A percentile compares a stretch with the other conserved stretches of the same genome.
phyloP scores from a whole-genome alignment of 2,113 vertebrate genomes.

The Cinclus mexicanus region DNA sequence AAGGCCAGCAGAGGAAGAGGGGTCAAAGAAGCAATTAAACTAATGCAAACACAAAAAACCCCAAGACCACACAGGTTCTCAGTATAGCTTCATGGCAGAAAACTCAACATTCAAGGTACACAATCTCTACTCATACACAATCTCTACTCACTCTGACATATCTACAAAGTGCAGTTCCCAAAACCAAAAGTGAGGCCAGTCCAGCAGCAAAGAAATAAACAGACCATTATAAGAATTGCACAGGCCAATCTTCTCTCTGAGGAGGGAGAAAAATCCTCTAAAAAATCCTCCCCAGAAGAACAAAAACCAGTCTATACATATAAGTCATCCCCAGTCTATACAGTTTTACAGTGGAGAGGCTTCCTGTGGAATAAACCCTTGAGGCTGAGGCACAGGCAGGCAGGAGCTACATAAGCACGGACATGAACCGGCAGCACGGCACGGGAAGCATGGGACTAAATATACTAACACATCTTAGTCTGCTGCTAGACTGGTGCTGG shows the following conservation, averaged over 20 bases:
- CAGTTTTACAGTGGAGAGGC: background rate
- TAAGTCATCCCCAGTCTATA: background rate
- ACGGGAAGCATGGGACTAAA: background rate
- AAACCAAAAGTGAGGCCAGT: background rate
- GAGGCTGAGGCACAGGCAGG: background rate
- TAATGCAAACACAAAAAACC: conserved; percentile 55
- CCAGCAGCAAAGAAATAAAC: background rate
- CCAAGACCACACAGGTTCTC: conserved; percentile 57
- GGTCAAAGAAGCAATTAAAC: conserved; percentile 63
- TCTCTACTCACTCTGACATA: background rate
- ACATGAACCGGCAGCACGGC: background rate
- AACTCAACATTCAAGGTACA: background rate
- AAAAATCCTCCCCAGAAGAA: background rate
- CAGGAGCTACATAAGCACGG: background rate
- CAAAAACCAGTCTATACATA: background rate
- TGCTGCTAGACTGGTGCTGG: background rate
- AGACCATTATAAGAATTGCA: background rate
- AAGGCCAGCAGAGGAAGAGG: conserved; percentile 57
- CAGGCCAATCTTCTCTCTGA: background rate
- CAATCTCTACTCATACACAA: background rate
- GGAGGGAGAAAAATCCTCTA: background rate
- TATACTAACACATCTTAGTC: background rate
- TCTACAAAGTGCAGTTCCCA: background rate
- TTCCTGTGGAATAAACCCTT: background rate
- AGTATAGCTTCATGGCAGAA: background rate